Percentiles rank a stretch among this genome's conserved stretches.
These are phyloP conservation scores for Psilopogon haemacephalus DNA, from an alignment of 2,113 vertebrate species.

Conservation along the genomic window DNA sequence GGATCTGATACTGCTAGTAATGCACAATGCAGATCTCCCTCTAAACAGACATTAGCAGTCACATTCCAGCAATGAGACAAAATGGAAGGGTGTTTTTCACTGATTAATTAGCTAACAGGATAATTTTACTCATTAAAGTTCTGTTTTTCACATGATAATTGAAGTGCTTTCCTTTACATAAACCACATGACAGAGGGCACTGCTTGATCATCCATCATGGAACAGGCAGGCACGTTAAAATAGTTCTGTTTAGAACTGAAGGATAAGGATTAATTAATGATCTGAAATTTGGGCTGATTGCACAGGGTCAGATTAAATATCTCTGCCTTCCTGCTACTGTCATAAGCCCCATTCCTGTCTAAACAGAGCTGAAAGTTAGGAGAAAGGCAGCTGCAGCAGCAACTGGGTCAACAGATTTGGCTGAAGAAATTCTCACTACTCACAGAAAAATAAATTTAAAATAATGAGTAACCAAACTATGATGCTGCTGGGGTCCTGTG, in stretches of 20 bases:
- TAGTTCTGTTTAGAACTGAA: neutral
- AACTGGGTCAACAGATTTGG: neutral
- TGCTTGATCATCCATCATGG: neutral
- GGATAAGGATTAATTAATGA: neutral
- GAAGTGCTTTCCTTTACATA: neutral
- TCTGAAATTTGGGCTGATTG: neutral
- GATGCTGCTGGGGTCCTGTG: neutral
- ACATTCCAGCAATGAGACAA: neutral
- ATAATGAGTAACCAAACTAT: neutral
- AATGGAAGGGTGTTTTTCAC: neutral
- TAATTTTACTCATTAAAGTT: neutral
- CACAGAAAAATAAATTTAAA: neutral
- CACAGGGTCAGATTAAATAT: neutral
- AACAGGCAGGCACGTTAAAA: neutral
- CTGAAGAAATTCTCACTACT: conserved; percentile 22
- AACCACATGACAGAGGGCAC: neutral
- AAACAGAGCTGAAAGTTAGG: neutral
- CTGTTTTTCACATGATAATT: neutral
- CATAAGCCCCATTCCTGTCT: conserved; percentile 9
- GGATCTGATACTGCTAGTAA: neutral
- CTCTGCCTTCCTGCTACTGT: neutral
- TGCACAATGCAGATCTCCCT: neutral
- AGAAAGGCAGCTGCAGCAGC: conserved; percentile 14
- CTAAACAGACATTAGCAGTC: neutral
- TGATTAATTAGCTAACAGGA: neutral